phyloP scores from a whole-genome alignment of 2,888 invertebrate species.

The Timandra comae region DNA sequence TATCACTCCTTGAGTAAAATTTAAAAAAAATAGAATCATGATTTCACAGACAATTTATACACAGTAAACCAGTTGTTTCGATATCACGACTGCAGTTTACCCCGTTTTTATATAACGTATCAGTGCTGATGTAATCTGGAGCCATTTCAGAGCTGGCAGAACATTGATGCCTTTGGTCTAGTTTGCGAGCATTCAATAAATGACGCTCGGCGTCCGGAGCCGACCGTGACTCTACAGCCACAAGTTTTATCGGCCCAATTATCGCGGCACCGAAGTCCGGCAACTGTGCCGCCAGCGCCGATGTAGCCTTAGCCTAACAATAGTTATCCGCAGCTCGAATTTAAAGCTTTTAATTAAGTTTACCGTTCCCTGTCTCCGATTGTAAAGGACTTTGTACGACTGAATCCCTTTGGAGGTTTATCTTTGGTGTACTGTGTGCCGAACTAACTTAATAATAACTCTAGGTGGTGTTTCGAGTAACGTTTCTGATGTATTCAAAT shows the following conservation, averaged over 20 bases:
- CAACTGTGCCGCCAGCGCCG: slow-evolving; percentile 23
- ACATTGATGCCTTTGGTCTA: slow-evolving; percentile 16
- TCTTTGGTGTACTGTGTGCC: slow-evolving; percentile 17
- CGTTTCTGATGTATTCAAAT: slow-evolving; percentile 41
- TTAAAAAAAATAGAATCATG: no score
- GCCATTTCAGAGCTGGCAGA: slow-evolving; percentile 15
- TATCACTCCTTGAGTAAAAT: no score
- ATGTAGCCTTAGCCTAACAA: slow-evolving; percentile 31
- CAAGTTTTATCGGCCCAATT: slow-evolving; percentile 39
- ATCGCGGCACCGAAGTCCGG: slow-evolving; percentile 28
- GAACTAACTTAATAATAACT: slow-evolving; percentile 26
- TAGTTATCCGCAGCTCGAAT: slow-evolving; percentile 29
- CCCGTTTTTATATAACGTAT: no score
- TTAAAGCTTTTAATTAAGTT: slow-evolving; percentile 42
- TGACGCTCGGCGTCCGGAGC: slow-evolving; percentile 6
- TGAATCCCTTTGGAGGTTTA: slow-evolving; percentile 28
- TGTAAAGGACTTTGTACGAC: slow-evolving; percentile 27
- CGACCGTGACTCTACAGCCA: slow-evolving; percentile 21
- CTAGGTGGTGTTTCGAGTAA: slow-evolving; percentile 22
- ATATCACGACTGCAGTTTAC: no score
- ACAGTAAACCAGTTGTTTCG: no score
- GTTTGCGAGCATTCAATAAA: slow-evolving; percentile 17
- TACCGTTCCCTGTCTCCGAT: slow-evolving; percentile 24
- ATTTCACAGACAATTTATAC: no score
- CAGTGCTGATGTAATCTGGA: slow-evolving; percentile 11